These are phyloP conservation scores for Drosophila pectinifera DNA, from an alignment of 1,140 invertebrate species.

Conservation along the genomic window DNA sequence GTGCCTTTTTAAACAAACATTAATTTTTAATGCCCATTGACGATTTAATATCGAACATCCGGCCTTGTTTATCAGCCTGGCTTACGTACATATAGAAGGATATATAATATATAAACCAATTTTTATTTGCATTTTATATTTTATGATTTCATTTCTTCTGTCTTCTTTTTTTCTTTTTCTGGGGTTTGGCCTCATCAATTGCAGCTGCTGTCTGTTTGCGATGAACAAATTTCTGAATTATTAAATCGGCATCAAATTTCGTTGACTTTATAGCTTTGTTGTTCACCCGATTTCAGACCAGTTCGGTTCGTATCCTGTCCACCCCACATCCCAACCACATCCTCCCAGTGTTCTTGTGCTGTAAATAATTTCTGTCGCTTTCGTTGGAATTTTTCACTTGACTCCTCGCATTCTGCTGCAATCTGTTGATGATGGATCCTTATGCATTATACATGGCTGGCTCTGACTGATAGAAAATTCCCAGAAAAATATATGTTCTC, in stretches of 20 bases:
- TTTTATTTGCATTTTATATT: constrained; percentile 43
- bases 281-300: constrained; percentile 20
- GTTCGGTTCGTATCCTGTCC: constrained; percentile 1
- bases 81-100: constrained; percentile 5
- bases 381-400: constrained; percentile 47
- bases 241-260: constrained; percentile 63
- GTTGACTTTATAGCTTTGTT: constrained; percentile 56
- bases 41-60: constrained; percentile 64
- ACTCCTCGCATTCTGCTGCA: constrained; percentile 36
- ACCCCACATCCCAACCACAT: background rate
- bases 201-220: constrained; percentile 68
- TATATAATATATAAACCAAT: constrained; percentile 38
- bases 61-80: constrained; percentile 40
- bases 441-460: constrained; percentile 47
- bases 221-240: constrained; percentile 69
- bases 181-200: constrained; percentile 59
- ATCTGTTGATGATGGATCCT: constrained; percentile 51
- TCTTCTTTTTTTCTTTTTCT: constrained; percentile 22
- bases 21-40: constrained; percentile 66
- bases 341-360: constrained; percentile 11
- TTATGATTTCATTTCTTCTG: constrained; percentile 38
- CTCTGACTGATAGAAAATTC: constrained; percentile 49
- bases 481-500: constrained; percentile 32
- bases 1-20: constrained; percentile 72
- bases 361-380: constrained; percentile 48